Conservation (phyloP, 2,888 invertebrate species). For the Chrysolina oricalcia region DNA sequence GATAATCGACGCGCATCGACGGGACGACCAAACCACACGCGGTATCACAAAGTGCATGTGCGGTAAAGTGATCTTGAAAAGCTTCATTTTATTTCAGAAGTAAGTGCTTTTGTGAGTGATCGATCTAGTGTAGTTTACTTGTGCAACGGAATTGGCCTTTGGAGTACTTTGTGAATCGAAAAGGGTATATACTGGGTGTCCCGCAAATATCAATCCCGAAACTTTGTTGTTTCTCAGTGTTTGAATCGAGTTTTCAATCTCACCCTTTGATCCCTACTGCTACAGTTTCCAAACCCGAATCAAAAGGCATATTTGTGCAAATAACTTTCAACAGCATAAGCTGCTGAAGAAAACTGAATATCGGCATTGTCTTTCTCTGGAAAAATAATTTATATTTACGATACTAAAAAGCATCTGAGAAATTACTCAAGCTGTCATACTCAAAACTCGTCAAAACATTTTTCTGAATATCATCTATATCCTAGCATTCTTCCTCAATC, state of each 20-base stretch:
- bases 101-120: slow-evolving; percentile 64
- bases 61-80: slow-evolving; percentile 66
- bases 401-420: too few species aligned
- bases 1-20: slow-evolving; percentile 68
- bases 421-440: too few species aligned
- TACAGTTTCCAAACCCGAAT: background rate
- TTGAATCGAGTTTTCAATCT: background rate
- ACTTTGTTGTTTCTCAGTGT: slow-evolving; percentile 1
- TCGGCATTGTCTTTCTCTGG: too few species aligned
- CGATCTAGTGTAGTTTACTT: slow-evolving; percentile 48
- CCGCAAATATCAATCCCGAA: background rate
- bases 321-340: too few species aligned
- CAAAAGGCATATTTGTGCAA: background rate
- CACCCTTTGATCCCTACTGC: background rate
- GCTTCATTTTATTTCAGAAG: slow-evolving; percentile 64
- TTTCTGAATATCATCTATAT: too few species aligned
- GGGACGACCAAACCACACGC: slow-evolving; percentile 66
- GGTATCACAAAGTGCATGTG: slow-evolving; percentile 61
- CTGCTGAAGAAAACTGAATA: too few species aligned
- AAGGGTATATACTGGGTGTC: slow-evolving; percentile 39
- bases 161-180: slow-evolving; percentile 35
- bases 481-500: too few species aligned
- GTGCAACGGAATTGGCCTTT: slow-evolving; percentile 37
- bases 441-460: too few species aligned
- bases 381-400: too few species aligned